Conservation (phyloP, 2,888 invertebrate genomes). For the Anoplius nigerrimus region DNA sequence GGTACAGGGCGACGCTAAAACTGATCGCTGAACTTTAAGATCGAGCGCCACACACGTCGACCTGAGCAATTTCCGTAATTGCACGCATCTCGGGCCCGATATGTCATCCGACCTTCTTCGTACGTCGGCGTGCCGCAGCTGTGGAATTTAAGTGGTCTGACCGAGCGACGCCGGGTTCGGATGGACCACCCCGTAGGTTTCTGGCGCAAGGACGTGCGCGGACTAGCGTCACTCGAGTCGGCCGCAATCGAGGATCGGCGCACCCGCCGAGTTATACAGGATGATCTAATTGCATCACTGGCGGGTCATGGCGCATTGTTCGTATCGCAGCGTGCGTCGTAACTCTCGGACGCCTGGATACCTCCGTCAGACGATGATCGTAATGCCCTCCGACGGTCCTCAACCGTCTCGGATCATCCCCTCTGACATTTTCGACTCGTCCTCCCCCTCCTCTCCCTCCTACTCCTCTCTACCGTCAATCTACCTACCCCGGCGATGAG, state of each 20-base stretch:
- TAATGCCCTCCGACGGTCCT: slow-evolving; percentile 18
- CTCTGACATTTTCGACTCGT: background rate
- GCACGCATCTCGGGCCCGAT: too few species aligned
- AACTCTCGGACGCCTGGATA: slow-evolving; percentile 34
- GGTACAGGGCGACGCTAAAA: too few species aligned
- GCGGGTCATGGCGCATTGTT: slow-evolving; percentile 43
- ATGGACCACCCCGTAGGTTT: background rate
- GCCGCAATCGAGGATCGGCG: slow-evolving; percentile 34
- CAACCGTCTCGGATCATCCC: slow-evolving; percentile 12
- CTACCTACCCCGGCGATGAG: too few species aligned
- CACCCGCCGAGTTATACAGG: slow-evolving; percentile 38
- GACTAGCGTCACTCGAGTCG: slow-evolving; percentile 3
- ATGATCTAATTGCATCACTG: slow-evolving; percentile 48
- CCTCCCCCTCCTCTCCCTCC: background rate
- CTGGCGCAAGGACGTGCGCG: background rate
- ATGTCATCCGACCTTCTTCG: too few species aligned
- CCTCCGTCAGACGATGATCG: slow-evolving; percentile 29
- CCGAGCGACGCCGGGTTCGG: too few species aligned
- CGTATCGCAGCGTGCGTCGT: slow-evolving; percentile 41
- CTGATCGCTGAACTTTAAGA: background rate
- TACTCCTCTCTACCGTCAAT: too few species aligned
- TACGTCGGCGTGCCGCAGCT: too few species aligned
- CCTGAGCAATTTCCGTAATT: too few species aligned
- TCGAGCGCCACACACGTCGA: too few species aligned
- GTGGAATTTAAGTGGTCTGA: too few species aligned